These are phyloP conservation scores for Melanchra persicariae DNA, from an alignment of 2,888 invertebrate species.

Conservation along the genomic window DNA sequence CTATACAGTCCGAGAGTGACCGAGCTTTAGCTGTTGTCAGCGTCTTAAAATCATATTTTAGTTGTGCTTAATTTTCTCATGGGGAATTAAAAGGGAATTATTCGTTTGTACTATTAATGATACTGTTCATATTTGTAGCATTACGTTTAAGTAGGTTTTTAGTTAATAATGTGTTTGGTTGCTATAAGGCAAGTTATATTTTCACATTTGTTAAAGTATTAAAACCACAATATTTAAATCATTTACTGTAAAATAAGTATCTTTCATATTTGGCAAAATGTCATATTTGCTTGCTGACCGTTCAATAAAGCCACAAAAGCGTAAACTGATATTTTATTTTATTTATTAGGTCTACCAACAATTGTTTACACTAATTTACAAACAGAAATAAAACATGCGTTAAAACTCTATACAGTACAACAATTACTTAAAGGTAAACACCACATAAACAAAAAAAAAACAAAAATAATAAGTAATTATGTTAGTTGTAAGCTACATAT, in stretches of 20 bases:
- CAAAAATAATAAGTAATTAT: no score
- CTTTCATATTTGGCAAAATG: slow-evolving; percentile 11
- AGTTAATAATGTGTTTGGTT: neutral
- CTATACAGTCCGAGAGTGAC: no score
- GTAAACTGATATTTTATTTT: no score
- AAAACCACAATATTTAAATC: no score
- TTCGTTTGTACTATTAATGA: neutral
- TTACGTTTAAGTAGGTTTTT: neutral
- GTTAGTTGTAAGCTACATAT: no score
- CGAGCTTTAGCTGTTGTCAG: no score
- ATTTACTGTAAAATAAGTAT: slow-evolving; percentile 2
- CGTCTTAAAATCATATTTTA: slow-evolving; percentile 47
- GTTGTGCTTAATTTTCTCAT: slow-evolving; percentile 33
- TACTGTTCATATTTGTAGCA: neutral
- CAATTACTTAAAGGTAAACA: no score
- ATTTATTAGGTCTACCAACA: no score
- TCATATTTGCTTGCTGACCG: slow-evolving; percentile 6
- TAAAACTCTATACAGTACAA: no score
- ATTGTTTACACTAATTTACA: no score
- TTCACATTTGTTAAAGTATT: neutral
- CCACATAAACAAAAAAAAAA: no score
- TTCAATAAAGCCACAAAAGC: slow-evolving; percentile 12
- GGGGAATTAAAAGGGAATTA: slow-evolving; percentile 30
- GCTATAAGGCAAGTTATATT: neutral
- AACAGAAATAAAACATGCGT: no score